Evolutionary conservation across 2,113 vertebrate genomes (phyloP).

Genomic region (Elachura formosa): DNA sequence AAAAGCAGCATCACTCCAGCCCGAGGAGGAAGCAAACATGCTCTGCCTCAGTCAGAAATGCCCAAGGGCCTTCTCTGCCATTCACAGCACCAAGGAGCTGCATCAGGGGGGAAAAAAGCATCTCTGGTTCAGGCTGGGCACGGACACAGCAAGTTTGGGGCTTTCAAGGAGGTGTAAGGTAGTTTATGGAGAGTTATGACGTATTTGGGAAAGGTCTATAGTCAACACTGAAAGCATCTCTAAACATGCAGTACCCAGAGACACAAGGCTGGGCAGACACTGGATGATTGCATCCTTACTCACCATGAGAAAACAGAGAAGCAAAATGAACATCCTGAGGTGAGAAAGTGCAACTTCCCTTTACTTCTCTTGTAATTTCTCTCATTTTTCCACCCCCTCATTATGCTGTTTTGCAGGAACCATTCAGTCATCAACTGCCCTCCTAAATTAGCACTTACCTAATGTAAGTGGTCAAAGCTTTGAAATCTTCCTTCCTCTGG

Average conservation of each 20-base stretch:
- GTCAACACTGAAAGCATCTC: background rate
- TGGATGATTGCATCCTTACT: fast-evolving
- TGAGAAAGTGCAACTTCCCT: background rate
- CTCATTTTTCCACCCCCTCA: background rate
- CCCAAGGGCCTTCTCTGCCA: background rate
- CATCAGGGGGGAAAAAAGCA: fast-evolving
- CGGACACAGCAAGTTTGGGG: fast-evolving
- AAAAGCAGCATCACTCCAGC: background rate
- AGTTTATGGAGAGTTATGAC: background rate
- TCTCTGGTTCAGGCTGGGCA: background rate
- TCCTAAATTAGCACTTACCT: background rate
- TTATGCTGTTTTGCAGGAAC: background rate
- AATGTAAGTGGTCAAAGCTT: background rate
- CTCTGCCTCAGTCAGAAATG: fast-evolving
- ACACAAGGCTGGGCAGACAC: fast-evolving
- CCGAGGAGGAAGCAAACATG: fast-evolving
- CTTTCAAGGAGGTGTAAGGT: background rate
- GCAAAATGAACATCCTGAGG: background rate
- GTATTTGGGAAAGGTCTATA: background rate
- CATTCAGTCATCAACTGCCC: too few relatives aligned
- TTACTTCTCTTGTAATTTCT: background rate
- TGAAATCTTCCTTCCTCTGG: background rate
- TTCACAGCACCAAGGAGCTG: fast-evolving
- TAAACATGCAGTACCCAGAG: fast-evolving
- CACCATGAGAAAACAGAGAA: background rate